Evolutionary conservation across 1,140 invertebrate genomes (phyloP), one percentile per base, ranked within the genome.

Genomic region (Phymastichus coffea): DNA sequence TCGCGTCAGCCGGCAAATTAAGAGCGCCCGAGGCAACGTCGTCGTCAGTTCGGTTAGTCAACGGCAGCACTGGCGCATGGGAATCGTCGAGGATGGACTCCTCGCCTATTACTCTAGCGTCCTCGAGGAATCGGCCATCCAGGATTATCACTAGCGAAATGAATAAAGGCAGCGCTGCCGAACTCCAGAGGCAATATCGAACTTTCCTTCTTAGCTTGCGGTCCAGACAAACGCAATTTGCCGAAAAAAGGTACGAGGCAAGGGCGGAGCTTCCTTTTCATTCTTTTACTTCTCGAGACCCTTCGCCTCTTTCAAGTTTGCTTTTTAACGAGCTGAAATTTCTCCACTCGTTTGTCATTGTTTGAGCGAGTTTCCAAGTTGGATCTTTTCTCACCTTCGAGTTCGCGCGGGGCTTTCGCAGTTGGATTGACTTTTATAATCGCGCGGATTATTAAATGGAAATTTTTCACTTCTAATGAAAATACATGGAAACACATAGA

Each of bases 131-230:
- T 30, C 33, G 28, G 20, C n/a, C n/a, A n/a, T n/a, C n/a, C n/a
- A n/a, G n/a, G n/a, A n/a, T n/a, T n/a, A n/a, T n/a, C n/a, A n/a
- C n/a, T n/a, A n/a, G n/a, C n/a, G n/a, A n/a, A n/a, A n/a, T n/a
- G n/a, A n/a, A n/a, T n/a, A n/a, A n/a, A n/a, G n/a, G 28, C 28
- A 33, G 28, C 28, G 28, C 28, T 12, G 28, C 28, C 12, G 12
- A 33, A 7, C 28, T 33, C 12, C 28, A 33, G 28, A 59, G 40
- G 38, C 57, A 59, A 59, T 59, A 59, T 52, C 47, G 28, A 51
- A 44, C 25, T 59, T 58, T 55, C 26, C 37, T 59, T n/a, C 17
- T 12, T 33, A 26, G 46, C 33, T 19, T 1, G 15, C 4, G 23
- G n/a, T 12, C 33, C 37, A 28, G 47, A 22, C 56, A 44, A 51